Percentiles rank a stretch among this genome's conserved stretches.
Conservation (phyloP, 2,888 invertebrate genomes). For the Scaptodrosophila latifasciaeformis region DNA sequence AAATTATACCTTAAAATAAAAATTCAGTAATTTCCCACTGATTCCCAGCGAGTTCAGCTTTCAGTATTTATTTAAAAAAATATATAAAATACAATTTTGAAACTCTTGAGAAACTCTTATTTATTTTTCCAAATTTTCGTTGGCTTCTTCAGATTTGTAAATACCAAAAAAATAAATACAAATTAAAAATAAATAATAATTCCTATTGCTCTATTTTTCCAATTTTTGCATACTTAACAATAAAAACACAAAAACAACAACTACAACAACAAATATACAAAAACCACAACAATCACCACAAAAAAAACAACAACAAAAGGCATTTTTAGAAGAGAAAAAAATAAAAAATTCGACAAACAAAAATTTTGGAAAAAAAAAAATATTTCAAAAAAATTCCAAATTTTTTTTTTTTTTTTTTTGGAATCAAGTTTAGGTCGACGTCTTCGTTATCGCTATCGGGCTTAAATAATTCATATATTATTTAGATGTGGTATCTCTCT, state of each 20-base stretch:
- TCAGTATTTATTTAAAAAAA: no score
- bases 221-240: no score
- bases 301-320: slow-evolving; percentile 4
- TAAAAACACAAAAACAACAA: background rate
- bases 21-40: no score
- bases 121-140: slow-evolving; percentile 3
- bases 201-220: background rate
- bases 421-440: no score
- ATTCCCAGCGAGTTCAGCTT: no score
- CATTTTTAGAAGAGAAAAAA: slow-evolving; percentile 7
- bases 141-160: background rate
- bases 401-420: no score
- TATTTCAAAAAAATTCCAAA: no score
- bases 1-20: background rate
- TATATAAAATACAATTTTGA: background rate
- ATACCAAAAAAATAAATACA: background rate
- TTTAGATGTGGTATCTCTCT: no score
- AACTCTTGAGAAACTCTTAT: slow-evolving; percentile 1
- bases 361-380: slow-evolving; percentile 12
- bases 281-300: slow-evolving; percentile 16
- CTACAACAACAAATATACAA: slow-evolving; percentile 3
- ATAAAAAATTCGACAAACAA: slow-evolving; percentile 5
- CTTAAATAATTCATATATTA: no score
- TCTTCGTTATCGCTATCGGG: no score
- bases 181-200: background rate